A percentile compares a stretch with the other conserved stretches of the same genome.
Evolutionary conservation across 2,888 invertebrate genomes (phyloP).

Genomic region (Macaria notata): DNA sequence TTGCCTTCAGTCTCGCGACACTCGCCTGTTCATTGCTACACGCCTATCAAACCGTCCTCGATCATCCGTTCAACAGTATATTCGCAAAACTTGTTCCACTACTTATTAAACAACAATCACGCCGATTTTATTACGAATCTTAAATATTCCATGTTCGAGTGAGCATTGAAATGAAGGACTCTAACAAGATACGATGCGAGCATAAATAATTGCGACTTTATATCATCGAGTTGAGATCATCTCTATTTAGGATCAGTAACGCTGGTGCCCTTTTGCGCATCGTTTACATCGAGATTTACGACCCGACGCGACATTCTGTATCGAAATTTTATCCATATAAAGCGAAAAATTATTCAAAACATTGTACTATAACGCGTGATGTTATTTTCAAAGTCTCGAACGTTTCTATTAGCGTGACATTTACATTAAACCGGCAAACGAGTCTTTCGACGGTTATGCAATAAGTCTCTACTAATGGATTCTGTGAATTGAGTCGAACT

Average conservation of each 20-base stretch:
- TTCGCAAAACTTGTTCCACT: conserved; percentile 15
- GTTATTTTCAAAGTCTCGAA: conserved; percentile 13
- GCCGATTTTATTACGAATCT: too few relatives aligned
- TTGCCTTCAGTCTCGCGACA: conserved; percentile 46
- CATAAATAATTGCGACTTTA: conserved; percentile 41
- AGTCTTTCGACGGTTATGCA: too few relatives aligned
- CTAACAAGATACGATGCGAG: conserved; percentile 38
- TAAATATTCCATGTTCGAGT: background rate
- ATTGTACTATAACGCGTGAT: conserved; percentile 5
- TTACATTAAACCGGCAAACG: conserved; percentile 8
- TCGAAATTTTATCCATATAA: conserved; percentile 28
- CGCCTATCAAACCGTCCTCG: conserved; percentile 22
- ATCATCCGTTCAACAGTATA: conserved; percentile 19
- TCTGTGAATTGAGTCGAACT: too few relatives aligned
- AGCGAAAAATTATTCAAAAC: conserved; percentile 30
- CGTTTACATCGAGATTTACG: conserved; percentile 39
- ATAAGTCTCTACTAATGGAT: too few relatives aligned
- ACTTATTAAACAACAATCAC: conserved; percentile 10
- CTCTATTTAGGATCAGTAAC: conserved; percentile 42
- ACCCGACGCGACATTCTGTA: conserved; percentile 23
- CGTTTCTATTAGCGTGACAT: conserved; percentile 20
- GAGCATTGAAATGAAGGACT: conserved; percentile 24
- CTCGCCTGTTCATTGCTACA: conserved; percentile 21
- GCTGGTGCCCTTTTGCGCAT: conserved; percentile 46
- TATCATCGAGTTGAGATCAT: conserved; percentile 62